These are phyloP conservation scores for Amblyjoppa proteus DNA, from an alignment of 2,888 invertebrate species.

Conservation along the genomic window DNA sequence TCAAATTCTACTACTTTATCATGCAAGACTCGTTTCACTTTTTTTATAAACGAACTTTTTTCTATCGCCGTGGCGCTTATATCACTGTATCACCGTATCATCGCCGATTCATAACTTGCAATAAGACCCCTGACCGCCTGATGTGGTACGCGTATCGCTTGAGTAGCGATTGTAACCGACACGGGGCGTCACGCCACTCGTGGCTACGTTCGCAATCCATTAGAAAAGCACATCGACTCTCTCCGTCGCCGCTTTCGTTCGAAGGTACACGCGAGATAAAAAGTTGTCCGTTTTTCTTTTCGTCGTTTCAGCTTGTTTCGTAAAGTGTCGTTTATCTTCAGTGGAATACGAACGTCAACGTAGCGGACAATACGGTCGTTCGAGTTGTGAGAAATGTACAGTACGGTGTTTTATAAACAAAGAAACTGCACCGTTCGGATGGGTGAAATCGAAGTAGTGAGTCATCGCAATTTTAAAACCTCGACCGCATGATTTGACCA, in stretches of 20 bases:
- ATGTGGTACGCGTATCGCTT: background rate
- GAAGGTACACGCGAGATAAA: background rate
- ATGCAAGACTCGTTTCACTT: too few species aligned
- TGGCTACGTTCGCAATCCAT: background rate
- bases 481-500: background rate
- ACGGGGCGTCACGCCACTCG: background rate
- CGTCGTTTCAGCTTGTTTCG: background rate
- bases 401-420: background rate
- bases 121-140: background rate
- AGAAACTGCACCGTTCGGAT: background rate
- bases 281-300: background rate
- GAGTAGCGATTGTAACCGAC: background rate
- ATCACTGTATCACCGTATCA: too few species aligned
- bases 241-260: background rate
- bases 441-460: background rate
- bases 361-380: background rate
- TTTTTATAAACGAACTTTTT: too few species aligned
- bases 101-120: too few species aligned
- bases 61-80: too few species aligned
- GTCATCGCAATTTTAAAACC: background rate
- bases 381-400: background rate
- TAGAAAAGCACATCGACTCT: background rate
- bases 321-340: background rate
- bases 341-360: background rate
- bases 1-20: too few species aligned